Evolutionary conservation across 2,888 invertebrate genomes (phyloP), one percentile per base, ranked within the genome.

Genomic region (Torymus texanus): DNA sequence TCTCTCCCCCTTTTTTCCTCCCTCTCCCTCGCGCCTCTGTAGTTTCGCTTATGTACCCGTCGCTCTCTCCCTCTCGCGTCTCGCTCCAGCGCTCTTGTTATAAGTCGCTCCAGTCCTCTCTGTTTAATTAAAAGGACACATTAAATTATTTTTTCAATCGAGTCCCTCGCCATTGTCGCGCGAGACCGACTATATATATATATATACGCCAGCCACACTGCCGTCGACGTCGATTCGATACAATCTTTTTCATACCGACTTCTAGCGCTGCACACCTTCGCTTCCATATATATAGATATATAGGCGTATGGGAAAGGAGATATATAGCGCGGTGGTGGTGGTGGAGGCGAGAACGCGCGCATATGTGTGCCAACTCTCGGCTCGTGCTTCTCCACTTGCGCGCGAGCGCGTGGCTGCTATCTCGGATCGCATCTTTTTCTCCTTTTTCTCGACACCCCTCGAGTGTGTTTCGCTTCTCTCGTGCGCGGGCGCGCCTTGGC

Each of bases 71-170:
- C 79, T 58, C 87, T 86, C 85, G 85, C 85, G 85, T 86, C 85
- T 83, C 18, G 85, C 85, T 84, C 86, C 86, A 81, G 82, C 81
- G 58, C 73, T 55, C 24, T 63, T 51, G 67, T 65, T 67, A 67
- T 75, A 75, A 75, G 75, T 75, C 67, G 59, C 73, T 13, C 62
- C 85, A 84, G 85, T 88, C 87, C 87, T 88, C 88, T 88, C 88
- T 88, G 87, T 89, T 89, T 88, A 88, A 89, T 89, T 89, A 89
- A 89, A 73, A 88, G 88, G 87, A 89, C 88, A 89, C 89, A 88
- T 90, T 89, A 89, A 89, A 89, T 89, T 90, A 88, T 88, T 88
- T 90, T 89, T 89, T 89, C 88, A 88, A 89, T 88, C 88, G 88
- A 88, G 88, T 88, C 88, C 87, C 85, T 81, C 88, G 87, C 12